Percentiles rank a stretch among this genome's conserved stretches.
phyloP scores from a whole-genome alignment of 2,888 invertebrate genomes.

The Candidula unifasciata region DNA sequence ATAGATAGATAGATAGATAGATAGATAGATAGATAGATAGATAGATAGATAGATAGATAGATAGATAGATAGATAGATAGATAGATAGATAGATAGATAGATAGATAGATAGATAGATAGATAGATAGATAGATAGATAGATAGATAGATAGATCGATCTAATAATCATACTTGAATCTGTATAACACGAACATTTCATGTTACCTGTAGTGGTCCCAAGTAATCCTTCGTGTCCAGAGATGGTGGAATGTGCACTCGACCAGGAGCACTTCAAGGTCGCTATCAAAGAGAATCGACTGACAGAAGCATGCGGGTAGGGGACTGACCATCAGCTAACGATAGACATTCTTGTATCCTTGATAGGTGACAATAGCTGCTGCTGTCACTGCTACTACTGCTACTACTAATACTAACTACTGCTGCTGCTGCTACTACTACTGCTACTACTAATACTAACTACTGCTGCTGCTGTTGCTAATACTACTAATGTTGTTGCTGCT shows the following conservation, averaged over 20 bases:
- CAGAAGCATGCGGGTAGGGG: constrained; percentile 28
- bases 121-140: too few species aligned
- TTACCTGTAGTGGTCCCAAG: neutral
- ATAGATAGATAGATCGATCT: too few species aligned
- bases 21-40: neutral
- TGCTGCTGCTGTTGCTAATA: too few species aligned
- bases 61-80: neutral
- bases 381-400: neutral
- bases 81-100: neutral
- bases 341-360: neutral
- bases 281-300: neutral
- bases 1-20: neutral
- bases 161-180: too few species aligned
- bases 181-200: too few species aligned
- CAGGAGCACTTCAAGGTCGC: neutral
- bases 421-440: neutral
- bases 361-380: neutral
- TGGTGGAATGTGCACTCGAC: constrained; percentile 23
- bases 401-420: neutral
- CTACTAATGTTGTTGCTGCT: neutral
- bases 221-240: neutral
- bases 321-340: neutral
- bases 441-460: too few species aligned
- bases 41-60: neutral
- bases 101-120: neutral